A percentile compares a stretch with the other conserved stretches of the same genome.
Evolutionary conservation across 2,888 invertebrate species (phyloP).

Genomic region (Orthonevra nobilis): DNA sequence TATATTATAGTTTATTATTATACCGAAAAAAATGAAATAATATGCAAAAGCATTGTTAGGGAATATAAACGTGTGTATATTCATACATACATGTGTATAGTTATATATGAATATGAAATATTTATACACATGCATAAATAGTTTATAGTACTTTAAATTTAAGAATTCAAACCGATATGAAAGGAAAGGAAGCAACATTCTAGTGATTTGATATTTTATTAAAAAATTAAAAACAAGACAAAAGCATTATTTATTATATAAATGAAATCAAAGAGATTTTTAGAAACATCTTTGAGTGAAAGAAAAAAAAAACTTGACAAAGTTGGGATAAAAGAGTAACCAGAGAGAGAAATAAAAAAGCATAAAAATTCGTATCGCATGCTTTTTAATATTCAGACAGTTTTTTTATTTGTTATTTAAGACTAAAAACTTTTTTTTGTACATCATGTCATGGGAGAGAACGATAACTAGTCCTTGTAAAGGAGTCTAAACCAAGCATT

Average conservation of each 20-base stretch:
- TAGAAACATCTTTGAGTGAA: constrained; percentile 48
- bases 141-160: constrained; percentile 39
- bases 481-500: too few relatives aligned
- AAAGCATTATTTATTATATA: constrained; percentile 64
- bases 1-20: constrained; percentile 55
- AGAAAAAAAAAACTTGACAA: constrained; percentile 7
- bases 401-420: background rate
- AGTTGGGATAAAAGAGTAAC: background rate
- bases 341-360: constrained; percentile 8
- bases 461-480: too few relatives aligned
- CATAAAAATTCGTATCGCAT: background rate
- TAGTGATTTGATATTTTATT: constrained; percentile 59
- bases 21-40: constrained; percentile 18
- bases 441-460: too few relatives aligned
- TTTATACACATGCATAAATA: constrained; percentile 61
- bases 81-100: constrained; percentile 46
- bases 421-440: background rate
- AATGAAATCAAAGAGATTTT: constrained; percentile 58
- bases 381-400: background rate
- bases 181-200: constrained; percentile 60
- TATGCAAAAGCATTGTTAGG: constrained; percentile 59
- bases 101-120: constrained; percentile 47
- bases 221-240: constrained; percentile 29
- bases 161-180: constrained; percentile 43
- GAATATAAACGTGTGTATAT: constrained; percentile 67